Base-by-base conservation (phyloP, 1,140 invertebrate genomes). In the Tetragonula clypearis region DNA sequence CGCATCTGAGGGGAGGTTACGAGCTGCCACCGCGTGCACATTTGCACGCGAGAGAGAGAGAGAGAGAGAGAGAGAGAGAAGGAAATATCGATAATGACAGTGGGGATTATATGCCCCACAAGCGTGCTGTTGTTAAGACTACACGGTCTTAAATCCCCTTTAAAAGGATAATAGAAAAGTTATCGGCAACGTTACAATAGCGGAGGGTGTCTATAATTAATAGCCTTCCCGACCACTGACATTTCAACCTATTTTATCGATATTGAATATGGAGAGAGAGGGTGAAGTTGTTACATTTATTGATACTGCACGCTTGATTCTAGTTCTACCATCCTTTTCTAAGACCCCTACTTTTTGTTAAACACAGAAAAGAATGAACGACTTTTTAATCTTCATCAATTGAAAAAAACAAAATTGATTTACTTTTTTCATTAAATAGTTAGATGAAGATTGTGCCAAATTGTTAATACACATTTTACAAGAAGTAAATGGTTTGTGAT, bases 121-220 rank as follows among this genome's bases (percentile, higher is more conserved):
- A 82, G 56, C 41, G 56, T n/a, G 72, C 71, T 58, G 55, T 49
- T 78, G 35, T 56, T 53, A 56, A 41, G 65, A 79, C 58, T 72
- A n/a, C 69, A 55, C 71, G 26, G 78, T 35, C 82, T 81, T 87
- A 91, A 91, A 92, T 88, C 89, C 83, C 89, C 85, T 87, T 92
- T 90, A 91, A 84, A 86, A 71, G 84, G 82, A 88, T 89, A 92
- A 92, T 91, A 89, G 90, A 87, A 89, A 91, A 92, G 82, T 88
- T 89, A 91, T 92, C 85, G 91, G 76, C 86, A 65, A 35, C 81
- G 77, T 35, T 68, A 86, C 84, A 86, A 90, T 90, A 55, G 77
- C 83, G 56, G 83, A 83, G 72, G 82, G 87, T 77, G 75, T 84
- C 82, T 84, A 82, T 92, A 92, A 93, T 93, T 93, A 92, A 92